Evolutionary conservation across 2,797 vertebrate genomes (phyloP).

Genomic region (Telmatherina bonti): DNA sequence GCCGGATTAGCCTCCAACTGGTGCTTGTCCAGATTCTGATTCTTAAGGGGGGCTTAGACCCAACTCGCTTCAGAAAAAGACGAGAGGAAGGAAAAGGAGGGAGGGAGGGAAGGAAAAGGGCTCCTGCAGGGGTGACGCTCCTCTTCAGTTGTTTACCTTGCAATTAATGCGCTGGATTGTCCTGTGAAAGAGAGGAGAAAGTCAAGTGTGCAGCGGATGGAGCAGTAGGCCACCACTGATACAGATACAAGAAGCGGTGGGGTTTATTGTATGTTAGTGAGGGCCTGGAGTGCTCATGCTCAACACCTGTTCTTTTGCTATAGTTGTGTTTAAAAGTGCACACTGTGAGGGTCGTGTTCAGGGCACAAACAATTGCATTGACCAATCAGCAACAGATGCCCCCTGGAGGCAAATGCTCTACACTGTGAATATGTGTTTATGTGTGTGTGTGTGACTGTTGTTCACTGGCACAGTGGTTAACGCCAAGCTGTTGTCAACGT

Average conservation of each 20-base stretch:
- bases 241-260: slow-evolving; percentile 34
- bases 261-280: slow-evolving; percentile 34
- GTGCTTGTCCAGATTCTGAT: slow-evolving; percentile 81
- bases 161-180: slow-evolving; percentile 71
- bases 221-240: slow-evolving; percentile 49
- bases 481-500: slow-evolving; percentile 54
- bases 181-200: slow-evolving; percentile 53
- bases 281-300: slow-evolving; percentile 31
- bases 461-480: slow-evolving; percentile 35
- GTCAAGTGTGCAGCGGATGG: slow-evolving; percentile 64
- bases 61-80: slow-evolving; percentile 63
- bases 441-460: slow-evolving; percentile 25
- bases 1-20: slow-evolving; percentile 82
- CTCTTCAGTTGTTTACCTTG: slow-evolving; percentile 78
- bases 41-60: slow-evolving; percentile 74
- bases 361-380: slow-evolving; percentile 41
- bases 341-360: slow-evolving; percentile 45
- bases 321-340: slow-evolving; percentile 40
- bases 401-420: slow-evolving; percentile 54
- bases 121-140: slow-evolving; percentile 65
- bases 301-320: slow-evolving; percentile 46
- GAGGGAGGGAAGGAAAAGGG: slow-evolving; percentile 41
- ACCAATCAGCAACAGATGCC: slow-evolving; percentile 66
- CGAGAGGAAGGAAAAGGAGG: slow-evolving; percentile 47
- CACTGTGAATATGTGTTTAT: slow-evolving; percentile 27